Conservation (phyloP, 2,113 vertebrate genomes). For the Vidua chalybeata region DNA sequence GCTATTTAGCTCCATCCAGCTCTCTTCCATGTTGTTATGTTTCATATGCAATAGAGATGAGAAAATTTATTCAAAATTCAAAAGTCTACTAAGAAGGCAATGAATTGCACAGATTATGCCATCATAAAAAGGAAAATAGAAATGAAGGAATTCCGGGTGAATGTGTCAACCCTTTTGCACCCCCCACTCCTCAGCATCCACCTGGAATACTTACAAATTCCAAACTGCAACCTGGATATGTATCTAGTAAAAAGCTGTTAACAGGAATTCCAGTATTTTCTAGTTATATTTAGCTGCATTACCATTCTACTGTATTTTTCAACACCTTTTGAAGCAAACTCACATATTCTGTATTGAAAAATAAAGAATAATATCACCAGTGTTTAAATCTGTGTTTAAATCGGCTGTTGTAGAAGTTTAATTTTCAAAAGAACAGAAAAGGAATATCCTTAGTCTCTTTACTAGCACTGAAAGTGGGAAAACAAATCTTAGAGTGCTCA, state of each 20-base stretch:
- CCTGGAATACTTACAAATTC: background rate
- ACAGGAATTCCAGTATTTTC: background rate
- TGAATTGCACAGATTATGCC: background rate
- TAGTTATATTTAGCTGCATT: background rate
- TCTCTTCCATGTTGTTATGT: background rate
- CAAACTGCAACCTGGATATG: background rate
- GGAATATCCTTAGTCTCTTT: background rate
- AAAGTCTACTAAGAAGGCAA: accelerated
- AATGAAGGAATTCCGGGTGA: background rate
- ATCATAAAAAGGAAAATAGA: background rate
- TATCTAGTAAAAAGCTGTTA: background rate
- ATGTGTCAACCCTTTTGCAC: background rate
- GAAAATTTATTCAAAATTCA: background rate
- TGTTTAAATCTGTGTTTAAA: background rate
- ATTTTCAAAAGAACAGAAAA: background rate
- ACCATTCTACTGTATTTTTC: background rate
- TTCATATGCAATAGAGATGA: background rate
- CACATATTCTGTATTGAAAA: background rate
- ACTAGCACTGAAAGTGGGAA: background rate
- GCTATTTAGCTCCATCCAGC: background rate
- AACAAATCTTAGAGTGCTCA: background rate
- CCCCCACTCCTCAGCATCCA: background rate
- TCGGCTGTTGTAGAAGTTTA: background rate
- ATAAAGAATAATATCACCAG: background rate
- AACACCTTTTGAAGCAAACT: background rate